Evolutionary conservation across 2,888 invertebrate species (phyloP).

Genomic region (Alsophila aescularia): DNA sequence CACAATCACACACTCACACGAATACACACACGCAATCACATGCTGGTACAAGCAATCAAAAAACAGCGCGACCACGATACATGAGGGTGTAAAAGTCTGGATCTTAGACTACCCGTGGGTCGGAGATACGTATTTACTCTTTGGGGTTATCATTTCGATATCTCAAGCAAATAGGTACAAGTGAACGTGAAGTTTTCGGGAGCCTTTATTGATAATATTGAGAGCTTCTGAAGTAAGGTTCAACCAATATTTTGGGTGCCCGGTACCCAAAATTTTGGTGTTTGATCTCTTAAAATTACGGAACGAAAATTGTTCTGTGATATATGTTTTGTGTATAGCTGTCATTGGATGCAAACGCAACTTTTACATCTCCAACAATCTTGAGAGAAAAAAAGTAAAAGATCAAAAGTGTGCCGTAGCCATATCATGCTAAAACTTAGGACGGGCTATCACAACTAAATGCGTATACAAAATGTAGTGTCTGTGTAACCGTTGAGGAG

Average conservation of each 20-base stretch:
- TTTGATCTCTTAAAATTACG: conserved; percentile 21
- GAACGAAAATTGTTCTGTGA: conserved; percentile 13
- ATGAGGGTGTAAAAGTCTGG: not conserved
- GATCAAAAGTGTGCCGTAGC: too few relatives aligned
- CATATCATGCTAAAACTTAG: too few relatives aligned
- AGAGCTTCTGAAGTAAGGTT: conserved; percentile 15
- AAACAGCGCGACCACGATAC: too few relatives aligned
- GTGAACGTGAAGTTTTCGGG: conserved; percentile 19
- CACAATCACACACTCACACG: too few relatives aligned
- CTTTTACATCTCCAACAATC: not conserved
- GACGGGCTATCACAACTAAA: too few relatives aligned
- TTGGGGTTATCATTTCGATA: conserved; percentile 23
- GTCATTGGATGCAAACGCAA: not conserved
- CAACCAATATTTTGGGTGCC: conserved; percentile 14
- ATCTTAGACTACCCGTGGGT: not conserved
- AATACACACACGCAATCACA: too few relatives aligned
- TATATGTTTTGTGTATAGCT: not conserved
- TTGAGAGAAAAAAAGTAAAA: too few relatives aligned
- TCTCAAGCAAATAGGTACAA: conserved; percentile 19
- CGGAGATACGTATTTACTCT: conserved; percentile 11
- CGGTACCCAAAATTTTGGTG: too few relatives aligned
- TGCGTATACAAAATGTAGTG: too few relatives aligned
- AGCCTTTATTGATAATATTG: conserved; percentile 27
- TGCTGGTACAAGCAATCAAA: too few relatives aligned
- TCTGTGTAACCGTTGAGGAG: too few relatives aligned